Conservation (phyloP, 2,113 vertebrate species). For the Phalacrocorax aristotelis region DNA sequence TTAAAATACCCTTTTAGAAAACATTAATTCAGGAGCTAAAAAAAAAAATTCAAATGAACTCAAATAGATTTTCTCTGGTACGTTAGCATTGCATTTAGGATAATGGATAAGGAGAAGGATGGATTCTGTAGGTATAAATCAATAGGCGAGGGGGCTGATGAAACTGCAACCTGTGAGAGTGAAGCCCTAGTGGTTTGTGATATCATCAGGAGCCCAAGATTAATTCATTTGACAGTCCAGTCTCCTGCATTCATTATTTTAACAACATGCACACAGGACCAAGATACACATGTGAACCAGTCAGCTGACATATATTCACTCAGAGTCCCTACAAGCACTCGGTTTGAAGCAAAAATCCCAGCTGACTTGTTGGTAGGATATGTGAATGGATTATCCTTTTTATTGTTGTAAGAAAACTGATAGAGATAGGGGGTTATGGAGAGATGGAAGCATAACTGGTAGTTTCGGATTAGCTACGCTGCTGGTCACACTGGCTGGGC, state of each 20-base stretch:
- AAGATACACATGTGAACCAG: slow-evolving; percentile 22
- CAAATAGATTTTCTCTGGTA: slow-evolving; percentile 78
- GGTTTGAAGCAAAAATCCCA: not conserved
- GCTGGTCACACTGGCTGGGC: not conserved
- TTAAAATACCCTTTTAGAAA: slow-evolving; percentile 76
- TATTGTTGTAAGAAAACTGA: not conserved
- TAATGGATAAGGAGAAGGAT: slow-evolving; percentile 75
- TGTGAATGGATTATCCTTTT: not conserved
- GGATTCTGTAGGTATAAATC: slow-evolving; percentile 74
- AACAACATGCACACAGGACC: slow-evolving; percentile 64
- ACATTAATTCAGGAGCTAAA: slow-evolving; percentile 72
- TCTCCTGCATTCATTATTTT: slow-evolving; percentile 77
- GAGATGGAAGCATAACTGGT: not conserved
- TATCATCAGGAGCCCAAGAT: slow-evolving; percentile 75
- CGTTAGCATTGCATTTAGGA: slow-evolving; percentile 71
- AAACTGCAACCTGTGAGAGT: slow-evolving; percentile 77
- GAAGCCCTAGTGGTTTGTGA: slow-evolving; percentile 72
- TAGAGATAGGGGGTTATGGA: not conserved
- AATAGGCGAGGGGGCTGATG: slow-evolving; percentile 56
- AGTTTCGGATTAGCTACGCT: not conserved
- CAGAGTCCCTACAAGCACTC: not conserved
- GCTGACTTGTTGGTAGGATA: not conserved
- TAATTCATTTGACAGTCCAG: slow-evolving; percentile 71
- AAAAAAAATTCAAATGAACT: slow-evolving; percentile 73
- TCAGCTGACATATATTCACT: not conserved